Evolutionary conservation across 2,888 invertebrate species (phyloP).

Genomic region (Thecocarcelia acutangulata): DNA sequence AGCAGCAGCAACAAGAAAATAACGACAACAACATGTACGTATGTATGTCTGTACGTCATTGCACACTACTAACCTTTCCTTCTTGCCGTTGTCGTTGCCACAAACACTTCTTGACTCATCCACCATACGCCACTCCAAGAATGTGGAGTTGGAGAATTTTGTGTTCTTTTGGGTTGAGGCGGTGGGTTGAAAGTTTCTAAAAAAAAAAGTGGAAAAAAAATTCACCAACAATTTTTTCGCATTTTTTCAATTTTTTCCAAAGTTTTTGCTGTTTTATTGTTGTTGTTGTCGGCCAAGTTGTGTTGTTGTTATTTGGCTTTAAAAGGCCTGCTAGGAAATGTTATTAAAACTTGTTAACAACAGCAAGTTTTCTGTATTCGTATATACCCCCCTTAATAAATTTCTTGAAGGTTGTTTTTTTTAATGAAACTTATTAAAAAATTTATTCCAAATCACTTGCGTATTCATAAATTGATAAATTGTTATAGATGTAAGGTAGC

Average conservation of each 20-base stretch:
- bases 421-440: too few species aligned
- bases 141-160: constrained; percentile 8
- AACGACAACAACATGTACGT: constrained; percentile 51
- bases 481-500: too few species aligned
- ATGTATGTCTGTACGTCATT: constrained; percentile 58
- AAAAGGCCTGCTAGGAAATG: constrained; percentile 27
- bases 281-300: too few species aligned
- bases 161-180: constrained; percentile 39
- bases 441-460: too few species aligned
- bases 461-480: too few species aligned
- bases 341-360: too few species aligned
- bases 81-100: constrained; percentile 12
- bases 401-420: too few species aligned
- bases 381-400: too few species aligned
- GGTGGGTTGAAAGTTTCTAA: constrained; percentile 59
- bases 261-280: constrained; percentile 46
- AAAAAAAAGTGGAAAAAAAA: constrained; percentile 41
- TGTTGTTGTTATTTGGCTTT: constrained; percentile 24
- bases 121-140: background rate
- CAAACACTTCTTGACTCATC: constrained; percentile 25
- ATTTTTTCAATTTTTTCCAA: constrained; percentile 61
- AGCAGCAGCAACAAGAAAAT: constrained; percentile 35
- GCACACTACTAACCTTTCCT: constrained; percentile 57
- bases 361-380: too few species aligned
- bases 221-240: constrained; percentile 67